Conservation (phyloP, 2,797 vertebrate genomes). For the Helostoma temminkii region DNA sequence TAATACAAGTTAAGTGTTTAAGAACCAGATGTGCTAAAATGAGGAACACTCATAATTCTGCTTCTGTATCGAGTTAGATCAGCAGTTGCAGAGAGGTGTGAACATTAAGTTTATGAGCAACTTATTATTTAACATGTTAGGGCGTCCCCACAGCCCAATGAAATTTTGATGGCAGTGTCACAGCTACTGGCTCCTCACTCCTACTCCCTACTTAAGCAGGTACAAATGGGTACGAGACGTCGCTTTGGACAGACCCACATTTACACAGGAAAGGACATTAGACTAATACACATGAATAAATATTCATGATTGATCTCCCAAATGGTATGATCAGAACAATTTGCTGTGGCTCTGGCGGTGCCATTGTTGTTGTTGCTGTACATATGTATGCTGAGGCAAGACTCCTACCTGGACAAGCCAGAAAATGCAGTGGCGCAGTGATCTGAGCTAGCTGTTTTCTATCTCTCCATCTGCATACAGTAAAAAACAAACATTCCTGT, state of each 20-base stretch:
- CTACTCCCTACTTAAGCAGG: constrained; percentile 60
- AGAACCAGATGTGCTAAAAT: constrained; percentile 58
- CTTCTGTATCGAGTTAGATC: constrained; percentile 67
- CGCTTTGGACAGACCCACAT: constrained; percentile 47
- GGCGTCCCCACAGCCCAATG: constrained; percentile 77
- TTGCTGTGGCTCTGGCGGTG: constrained; percentile 31
- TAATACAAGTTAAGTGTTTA: constrained; percentile 34
- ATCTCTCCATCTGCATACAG: constrained; percentile 86
- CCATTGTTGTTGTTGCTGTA: constrained; percentile 25
- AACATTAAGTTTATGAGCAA: constrained; percentile 76
- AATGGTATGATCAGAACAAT: constrained; percentile 35
- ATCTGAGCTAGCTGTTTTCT: constrained; percentile 62
- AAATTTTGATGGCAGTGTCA: constrained; percentile 74
- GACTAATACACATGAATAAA: constrained; percentile 49
- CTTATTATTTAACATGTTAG: constrained; percentile 82
- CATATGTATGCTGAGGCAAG: constrained; percentile 33
- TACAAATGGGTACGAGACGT: constrained; percentile 51
- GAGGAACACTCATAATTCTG: constrained; percentile 62
- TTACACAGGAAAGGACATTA: constrained; percentile 37
- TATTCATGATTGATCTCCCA: constrained; percentile 23
- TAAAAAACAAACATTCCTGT: constrained; percentile 93
- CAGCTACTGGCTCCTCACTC: constrained; percentile 66
- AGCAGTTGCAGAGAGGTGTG: constrained; percentile 72
- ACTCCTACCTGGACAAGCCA: constrained; percentile 41
- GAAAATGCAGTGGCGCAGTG: constrained; percentile 72